A percentile compares a stretch with the other conserved stretches of the same genome.
phyloP scores from a whole-genome alignment of 2,113 vertebrate species.

The Cisticola juncidis region DNA sequence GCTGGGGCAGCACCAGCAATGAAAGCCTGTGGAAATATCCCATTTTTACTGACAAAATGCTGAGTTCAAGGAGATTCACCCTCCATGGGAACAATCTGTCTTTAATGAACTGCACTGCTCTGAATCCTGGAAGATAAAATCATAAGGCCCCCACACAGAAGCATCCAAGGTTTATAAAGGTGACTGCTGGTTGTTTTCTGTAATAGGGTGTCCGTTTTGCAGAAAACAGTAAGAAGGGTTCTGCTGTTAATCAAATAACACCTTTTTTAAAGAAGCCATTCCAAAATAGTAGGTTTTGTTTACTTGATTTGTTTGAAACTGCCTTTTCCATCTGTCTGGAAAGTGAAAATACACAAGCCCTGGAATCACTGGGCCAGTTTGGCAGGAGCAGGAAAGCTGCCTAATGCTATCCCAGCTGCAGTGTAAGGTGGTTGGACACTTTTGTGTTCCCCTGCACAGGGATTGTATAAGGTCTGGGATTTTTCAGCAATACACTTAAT shows the following conservation, averaged over 20 bases:
- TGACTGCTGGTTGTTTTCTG: background rate
- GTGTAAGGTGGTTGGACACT: rapidly evolving
- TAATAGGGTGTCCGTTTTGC: background rate
- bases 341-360: background rate
- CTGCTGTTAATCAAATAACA: background rate
- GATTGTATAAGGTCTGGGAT: background rate
- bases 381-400: background rate
- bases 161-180: background rate
- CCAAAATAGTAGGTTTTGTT: background rate
- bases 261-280: background rate
- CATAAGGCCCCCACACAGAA: background rate
- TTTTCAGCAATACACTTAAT: background rate
- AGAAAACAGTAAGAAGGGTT: background rate
- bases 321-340: background rate
- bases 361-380: background rate
- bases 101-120: background rate
- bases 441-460: background rate
- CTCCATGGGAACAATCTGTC: background rate
- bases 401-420: background rate
- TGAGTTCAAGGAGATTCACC: background rate
- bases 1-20: background rate
- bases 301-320: background rate
- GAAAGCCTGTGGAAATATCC: background rate
- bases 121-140: background rate
- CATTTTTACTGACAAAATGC: background rate